Evolutionary conservation across 1,140 invertebrate species (phyloP), one percentile per base, ranked within the genome.

Genomic region (Laupala kohalensis): DNA sequence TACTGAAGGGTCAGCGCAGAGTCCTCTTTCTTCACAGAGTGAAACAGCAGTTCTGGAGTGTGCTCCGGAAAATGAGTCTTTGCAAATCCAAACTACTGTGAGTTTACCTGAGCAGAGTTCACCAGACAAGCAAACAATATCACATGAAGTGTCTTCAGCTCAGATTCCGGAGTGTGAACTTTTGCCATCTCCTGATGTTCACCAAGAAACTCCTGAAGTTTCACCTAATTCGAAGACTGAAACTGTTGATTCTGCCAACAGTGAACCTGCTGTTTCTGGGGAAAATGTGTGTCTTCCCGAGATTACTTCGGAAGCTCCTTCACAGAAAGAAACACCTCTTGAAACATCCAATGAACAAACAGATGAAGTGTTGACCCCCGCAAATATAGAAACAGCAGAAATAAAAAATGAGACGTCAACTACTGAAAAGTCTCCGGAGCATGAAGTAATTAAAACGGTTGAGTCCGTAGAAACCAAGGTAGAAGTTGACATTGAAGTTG

Each of bases 21-120:
- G 37, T 19, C 37, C 37, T 53, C 19, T 53, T 9, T 53, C 37
- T 13, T 53, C 37, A 2, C 37, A 53, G 19, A 53, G 37, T 53
- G 37, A 53, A 53, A 53, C 37, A 13, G 37, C 37, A 53, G 19
- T 53, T 53, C 25, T 62, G 6, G 78, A 79, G 69, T 72, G 76
- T 67, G 75, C 71, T 26, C 74, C 75, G 37, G 77, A 78, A 70
- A 75, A 73, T 13, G 75, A n/a, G 27, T 29, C 65, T 26, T 69
- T 67, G 19, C 27, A 6, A 28, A 30, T 64, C 30, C 65, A 19
- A 28, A 27, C n/a, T 25, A 70, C 9, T 25, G 15, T 65, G 63
- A 12, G 13, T 69, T 70, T 13, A 26, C 37, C 53, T 27, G 64
- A 67, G 26, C 53, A 66, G 24, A 53, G 9, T 53, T 53, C 37